Conservation (phyloP, 2,797 vertebrate genomes). For the Botia kubotai region DNA sequence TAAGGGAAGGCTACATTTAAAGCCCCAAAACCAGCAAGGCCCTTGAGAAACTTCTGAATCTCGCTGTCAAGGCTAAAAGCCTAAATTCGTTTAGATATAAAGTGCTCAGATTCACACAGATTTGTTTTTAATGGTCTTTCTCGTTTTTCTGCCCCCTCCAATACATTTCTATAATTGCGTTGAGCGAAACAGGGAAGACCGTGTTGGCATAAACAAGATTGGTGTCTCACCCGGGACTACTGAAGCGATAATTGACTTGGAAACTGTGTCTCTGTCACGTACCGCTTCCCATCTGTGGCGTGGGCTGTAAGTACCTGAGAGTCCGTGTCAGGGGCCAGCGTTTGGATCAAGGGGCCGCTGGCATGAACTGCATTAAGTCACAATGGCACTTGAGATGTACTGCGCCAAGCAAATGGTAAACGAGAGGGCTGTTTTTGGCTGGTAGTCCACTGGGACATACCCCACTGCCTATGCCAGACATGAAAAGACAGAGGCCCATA, state of each 20-base stretch:
- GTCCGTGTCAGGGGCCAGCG: conserved; percentile 61
- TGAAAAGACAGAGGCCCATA: background rate
- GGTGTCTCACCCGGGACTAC: conserved; percentile 68
- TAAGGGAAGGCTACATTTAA: conserved; percentile 12
- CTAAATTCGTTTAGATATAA: conserved; percentile 16
- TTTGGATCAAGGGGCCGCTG: conserved; percentile 68
- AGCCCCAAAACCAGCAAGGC: background rate
- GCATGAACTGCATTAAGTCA: conserved; percentile 71
- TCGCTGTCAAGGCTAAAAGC: conserved; percentile 1
- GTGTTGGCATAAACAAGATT: conserved; percentile 70
- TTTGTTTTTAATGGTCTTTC: conserved; percentile 21
- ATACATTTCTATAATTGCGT: conserved; percentile 56
- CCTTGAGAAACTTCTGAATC: conserved; percentile 6
- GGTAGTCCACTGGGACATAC: conserved; percentile 9
- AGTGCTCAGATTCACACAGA: background rate
- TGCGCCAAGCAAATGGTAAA: conserved; percentile 59
- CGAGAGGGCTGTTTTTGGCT: conserved; percentile 31
- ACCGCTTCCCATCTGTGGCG: conserved; percentile 41
- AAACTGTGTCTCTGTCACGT: conserved; percentile 64
- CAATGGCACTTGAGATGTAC: conserved; percentile 69
- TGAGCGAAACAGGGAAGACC: conserved; percentile 65
- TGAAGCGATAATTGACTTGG: conserved; percentile 75
- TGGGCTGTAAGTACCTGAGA: conserved; percentile 54
- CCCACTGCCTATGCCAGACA: conserved; percentile 7
- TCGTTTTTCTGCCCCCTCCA: conserved; percentile 25